phyloP scores from a whole-genome alignment of 2,113 vertebrate species.

The Macrotus californicus region DNA sequence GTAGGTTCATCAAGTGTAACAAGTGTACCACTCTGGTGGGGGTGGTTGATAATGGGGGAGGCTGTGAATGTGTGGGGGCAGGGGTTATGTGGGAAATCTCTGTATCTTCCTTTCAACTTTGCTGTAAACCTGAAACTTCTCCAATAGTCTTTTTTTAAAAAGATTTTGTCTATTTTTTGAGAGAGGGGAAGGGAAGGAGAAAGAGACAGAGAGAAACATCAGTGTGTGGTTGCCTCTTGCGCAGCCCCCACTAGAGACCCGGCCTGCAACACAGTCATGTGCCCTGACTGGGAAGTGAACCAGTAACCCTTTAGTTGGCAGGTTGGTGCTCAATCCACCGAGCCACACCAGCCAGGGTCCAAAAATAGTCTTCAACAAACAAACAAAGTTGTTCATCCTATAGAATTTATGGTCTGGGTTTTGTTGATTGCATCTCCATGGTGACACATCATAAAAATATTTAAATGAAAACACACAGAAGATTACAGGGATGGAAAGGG shows the following conservation, averaged over 20 bases:
- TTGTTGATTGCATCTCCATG: slow-evolving; percentile 25
- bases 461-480: slow-evolving; percentile 23
- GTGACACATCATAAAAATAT: not conserved
- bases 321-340: no score
- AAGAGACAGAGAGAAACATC: no score
- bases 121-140: not conserved
- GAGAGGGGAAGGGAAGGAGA: no score
- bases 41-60: not conserved
- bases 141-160: not conserved
- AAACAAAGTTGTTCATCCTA: not conserved
- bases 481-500: not conserved
- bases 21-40: not conserved
- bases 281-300: no score
- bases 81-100: not conserved
- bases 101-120: not conserved
- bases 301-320: no score
- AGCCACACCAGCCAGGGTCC: not conserved
- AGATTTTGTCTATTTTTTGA: no score
- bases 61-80: not conserved
- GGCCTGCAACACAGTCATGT: no score
- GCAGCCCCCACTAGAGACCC: no score
- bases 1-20: not conserved
- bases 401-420: slow-evolving; percentile 36
- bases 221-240: no score
- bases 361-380: not conserved